Conservation (phyloP, 2,888 invertebrate genomes). For the Nomada goodeniana region DNA sequence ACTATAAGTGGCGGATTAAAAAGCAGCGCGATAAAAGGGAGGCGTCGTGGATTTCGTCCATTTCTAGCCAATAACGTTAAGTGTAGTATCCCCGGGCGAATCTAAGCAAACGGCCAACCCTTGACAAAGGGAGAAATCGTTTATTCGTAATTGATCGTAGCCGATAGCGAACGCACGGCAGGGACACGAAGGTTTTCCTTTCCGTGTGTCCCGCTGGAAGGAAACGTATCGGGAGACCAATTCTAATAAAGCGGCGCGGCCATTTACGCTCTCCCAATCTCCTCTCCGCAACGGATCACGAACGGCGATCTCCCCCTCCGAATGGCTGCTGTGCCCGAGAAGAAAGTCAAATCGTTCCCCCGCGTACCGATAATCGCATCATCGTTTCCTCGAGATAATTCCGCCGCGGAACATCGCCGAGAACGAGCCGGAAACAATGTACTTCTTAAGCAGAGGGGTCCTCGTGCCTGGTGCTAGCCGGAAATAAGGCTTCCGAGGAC, state of each 20-base stretch:
- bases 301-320: not conserved
- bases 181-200: not conserved
- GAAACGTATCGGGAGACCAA: conserved; percentile 29
- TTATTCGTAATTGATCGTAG: not conserved
- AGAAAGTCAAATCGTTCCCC: conserved; percentile 12
- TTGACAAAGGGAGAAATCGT: not conserved
- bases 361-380: conserved; percentile 21
- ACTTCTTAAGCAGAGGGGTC: not conserved
- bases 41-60: too few relatives aligned
- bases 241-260: conserved; percentile 19
- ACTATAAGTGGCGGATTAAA: too few relatives aligned
- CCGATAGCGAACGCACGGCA: not conserved
- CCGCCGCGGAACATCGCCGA: conserved; percentile 12
- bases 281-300: not conserved
- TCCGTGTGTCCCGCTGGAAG: not conserved
- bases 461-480: not conserved
- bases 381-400: conserved; percentile 6
- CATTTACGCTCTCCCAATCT: conserved; percentile 13
- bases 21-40: too few relatives aligned
- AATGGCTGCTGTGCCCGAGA: not conserved
- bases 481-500: conserved; percentile 12
- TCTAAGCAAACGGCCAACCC: too few relatives aligned
- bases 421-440: conserved; percentile 32
- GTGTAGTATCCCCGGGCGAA: too few relatives aligned
- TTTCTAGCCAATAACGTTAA: too few relatives aligned